Base-by-base conservation (phyloP, 2,888 invertebrate genomes). In the Pediacus dermestoides region DNA sequence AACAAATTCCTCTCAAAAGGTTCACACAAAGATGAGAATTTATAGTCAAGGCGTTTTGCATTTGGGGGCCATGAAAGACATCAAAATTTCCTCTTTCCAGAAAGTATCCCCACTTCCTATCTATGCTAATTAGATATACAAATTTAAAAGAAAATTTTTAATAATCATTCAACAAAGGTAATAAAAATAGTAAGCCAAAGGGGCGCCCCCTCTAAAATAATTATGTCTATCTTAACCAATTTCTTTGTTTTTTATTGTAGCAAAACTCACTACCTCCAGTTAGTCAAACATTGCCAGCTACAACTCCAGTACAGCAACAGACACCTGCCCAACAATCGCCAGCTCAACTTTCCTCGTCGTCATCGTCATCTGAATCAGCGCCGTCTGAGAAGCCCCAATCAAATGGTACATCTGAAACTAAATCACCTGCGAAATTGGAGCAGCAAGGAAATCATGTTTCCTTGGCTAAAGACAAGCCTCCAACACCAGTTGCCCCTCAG, bases 321-420 rank as follows among this genome's bases (percentile, higher is more conserved):
- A n/a, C n/a, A n/a, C n/a, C 33, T 8, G 7, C 16, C 30, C 21
- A n/a, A 34, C 35, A 26, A 35, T 37, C 22, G 37, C 38, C 30
- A 30, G 16, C 30, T 27, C 11, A 12, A 7, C 4, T 4, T 9
- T 4, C 8, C 6, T 4, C 9, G 9, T 4, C 16, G 40, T 18
- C 28, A 39, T 30, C 25, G 36, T 28, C 13, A 39, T 30, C 35
- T 34, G 35, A 18, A 15, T 32, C 15, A 12, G 21, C 26, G 8
- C 13, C 28, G 34, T 23, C 36, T 8, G 64, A 64, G 3, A 64
- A 62, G 39, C 55, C 58, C 3, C 67, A 67, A 32, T 61, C 64
- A 9, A 67, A 67, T 41, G 67, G 67, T 16, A 66, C 64, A 2
- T 44, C 57, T 2, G 63, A 64, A 38, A 46, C 42, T 7, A 58